These are phyloP conservation scores for Neodiprion lecontei DNA, from an alignment of 1,140 invertebrate genomes.

Conservation along the genomic window DNA sequence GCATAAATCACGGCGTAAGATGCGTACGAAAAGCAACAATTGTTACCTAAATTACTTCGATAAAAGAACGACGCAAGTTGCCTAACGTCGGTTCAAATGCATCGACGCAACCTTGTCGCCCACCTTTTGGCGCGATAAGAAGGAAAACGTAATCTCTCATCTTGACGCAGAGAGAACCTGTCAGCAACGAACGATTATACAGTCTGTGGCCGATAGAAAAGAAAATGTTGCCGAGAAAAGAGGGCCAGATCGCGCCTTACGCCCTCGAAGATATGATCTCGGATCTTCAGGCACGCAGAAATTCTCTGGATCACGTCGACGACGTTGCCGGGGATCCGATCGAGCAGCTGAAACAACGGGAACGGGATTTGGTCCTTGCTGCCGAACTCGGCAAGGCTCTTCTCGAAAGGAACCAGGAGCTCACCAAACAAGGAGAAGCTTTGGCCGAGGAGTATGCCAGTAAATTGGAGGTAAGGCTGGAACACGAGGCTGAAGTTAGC, in stretches of 20 bases:
- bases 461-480: slow-evolving; percentile 85
- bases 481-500: too few species aligned
- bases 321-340: slow-evolving; percentile 74
- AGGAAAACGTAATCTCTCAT: not conserved
- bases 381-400: slow-evolving; percentile 95
- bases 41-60: not conserved
- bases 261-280: slow-evolving; percentile 65
- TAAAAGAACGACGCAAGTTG: not conserved
- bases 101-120: not conserved
- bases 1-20: too few species aligned
- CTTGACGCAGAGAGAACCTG: not conserved
- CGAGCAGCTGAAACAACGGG: slow-evolving; percentile 88
- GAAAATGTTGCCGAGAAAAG: slow-evolving; percentile 63
- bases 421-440: slow-evolving; percentile 85
- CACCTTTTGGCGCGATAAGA: not conserved
- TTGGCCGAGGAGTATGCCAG: slow-evolving; percentile 88
- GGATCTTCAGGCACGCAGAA: slow-evolving; percentile 49
- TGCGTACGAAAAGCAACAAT: too few species aligned
- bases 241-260: slow-evolving; percentile 64
- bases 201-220: slow-evolving; percentile 35
- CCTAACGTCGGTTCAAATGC: not conserved
- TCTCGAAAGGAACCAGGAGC: slow-evolving; percentile 92
- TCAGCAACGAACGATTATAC: too few species aligned
- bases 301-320: slow-evolving; percentile 49
- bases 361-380: slow-evolving; percentile 89